Evolutionary conservation across 92 coral and sea anemone genomes (phyloP).

Genomic region (Actinostola sp.): DNA sequence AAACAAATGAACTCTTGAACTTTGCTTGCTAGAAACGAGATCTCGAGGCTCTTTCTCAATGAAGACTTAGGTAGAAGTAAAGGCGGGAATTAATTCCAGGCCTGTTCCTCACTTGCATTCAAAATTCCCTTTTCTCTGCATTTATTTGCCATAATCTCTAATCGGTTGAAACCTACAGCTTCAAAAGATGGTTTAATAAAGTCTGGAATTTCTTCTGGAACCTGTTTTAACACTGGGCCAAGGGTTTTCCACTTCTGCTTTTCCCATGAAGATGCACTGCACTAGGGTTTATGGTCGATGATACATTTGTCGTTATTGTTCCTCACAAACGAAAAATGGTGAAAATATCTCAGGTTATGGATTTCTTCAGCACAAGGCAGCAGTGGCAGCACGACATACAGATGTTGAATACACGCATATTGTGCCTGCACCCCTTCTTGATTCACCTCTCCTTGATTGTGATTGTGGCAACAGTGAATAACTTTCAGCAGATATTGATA

Average conservation of each 20-base stretch:
- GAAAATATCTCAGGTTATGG: slow-evolving; percentile 20
- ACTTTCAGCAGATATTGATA: slow-evolving; percentile 44
- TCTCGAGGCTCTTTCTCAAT: no score
- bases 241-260: background rate
- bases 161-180: slow-evolving; percentile 21
- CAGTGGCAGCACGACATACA: slow-evolving; percentile 5
- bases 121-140: slow-evolving; percentile 44
- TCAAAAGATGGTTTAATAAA: slow-evolving; percentile 36
- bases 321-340: slow-evolving; percentile 40
- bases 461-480: slow-evolving; percentile 39
- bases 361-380: slow-evolving; percentile 30
- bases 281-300: slow-evolving; percentile 11
- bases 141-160: slow-evolving; percentile 45
- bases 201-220: slow-evolving; percentile 37
- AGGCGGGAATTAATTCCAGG: slow-evolving; percentile 34
- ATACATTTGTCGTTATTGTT: slow-evolving; percentile 31
- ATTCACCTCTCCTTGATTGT: slow-evolving; percentile 41
- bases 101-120: slow-evolving; percentile 19
- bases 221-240: background rate
- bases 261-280: slow-evolving; percentile 9
- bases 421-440: slow-evolving; percentile 46
- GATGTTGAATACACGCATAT: slow-evolving; percentile 28
- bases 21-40: no score
- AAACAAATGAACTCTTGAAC: no score
- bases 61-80: no score